Conservation (phyloP, 2,888 invertebrate species). For the Phyllotreta striolata region DNA sequence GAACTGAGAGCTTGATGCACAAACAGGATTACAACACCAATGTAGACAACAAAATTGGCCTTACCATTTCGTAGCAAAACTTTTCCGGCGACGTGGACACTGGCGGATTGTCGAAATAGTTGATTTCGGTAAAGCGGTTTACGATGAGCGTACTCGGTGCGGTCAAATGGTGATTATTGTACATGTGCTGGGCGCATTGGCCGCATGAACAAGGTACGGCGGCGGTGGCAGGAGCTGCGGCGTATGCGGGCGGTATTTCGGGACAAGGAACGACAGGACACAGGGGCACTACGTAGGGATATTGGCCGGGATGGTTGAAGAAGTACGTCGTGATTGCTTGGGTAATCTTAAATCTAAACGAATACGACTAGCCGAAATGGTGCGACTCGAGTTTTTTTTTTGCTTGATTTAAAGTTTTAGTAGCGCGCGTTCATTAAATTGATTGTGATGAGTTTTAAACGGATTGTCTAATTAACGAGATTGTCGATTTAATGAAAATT, state of each 20-base stretch:
- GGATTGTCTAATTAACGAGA: slow-evolving; percentile 36
- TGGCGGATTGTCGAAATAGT: slow-evolving; percentile 61
- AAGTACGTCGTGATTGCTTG: slow-evolving; percentile 62
- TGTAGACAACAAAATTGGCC: slow-evolving; percentile 37
- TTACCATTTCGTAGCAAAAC: slow-evolving; percentile 61
- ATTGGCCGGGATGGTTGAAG: slow-evolving; percentile 61
- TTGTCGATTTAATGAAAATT: slow-evolving; percentile 52
- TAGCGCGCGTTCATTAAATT: slow-evolving; percentile 20
- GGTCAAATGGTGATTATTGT: slow-evolving; percentile 47
- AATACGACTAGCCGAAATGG: slow-evolving; percentile 22
- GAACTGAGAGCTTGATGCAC: slow-evolving; percentile 16
- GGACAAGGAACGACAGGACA: slow-evolving; percentile 59
- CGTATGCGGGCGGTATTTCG: slow-evolving; percentile 56
- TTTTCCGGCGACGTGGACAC: slow-evolving; percentile 53
- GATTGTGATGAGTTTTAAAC: slow-evolving; percentile 41
- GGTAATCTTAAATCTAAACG: slow-evolving; percentile 24
- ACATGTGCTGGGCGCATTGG: slow-evolving; percentile 67
- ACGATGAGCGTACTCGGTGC: slow-evolving; percentile 59
- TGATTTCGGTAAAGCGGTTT: slow-evolving; percentile 62
- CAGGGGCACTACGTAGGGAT: slow-evolving; percentile 63
- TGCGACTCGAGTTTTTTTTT: slow-evolving; percentile 6
- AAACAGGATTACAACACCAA: slow-evolving; percentile 36
- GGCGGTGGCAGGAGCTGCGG: slow-evolving; percentile 59
- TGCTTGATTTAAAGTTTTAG: slow-evolving; percentile 11
- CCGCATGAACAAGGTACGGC: slow-evolving; percentile 66